Base-by-base conservation (phyloP, 2,113 vertebrate genomes). In the Sula dactylatra region DNA sequence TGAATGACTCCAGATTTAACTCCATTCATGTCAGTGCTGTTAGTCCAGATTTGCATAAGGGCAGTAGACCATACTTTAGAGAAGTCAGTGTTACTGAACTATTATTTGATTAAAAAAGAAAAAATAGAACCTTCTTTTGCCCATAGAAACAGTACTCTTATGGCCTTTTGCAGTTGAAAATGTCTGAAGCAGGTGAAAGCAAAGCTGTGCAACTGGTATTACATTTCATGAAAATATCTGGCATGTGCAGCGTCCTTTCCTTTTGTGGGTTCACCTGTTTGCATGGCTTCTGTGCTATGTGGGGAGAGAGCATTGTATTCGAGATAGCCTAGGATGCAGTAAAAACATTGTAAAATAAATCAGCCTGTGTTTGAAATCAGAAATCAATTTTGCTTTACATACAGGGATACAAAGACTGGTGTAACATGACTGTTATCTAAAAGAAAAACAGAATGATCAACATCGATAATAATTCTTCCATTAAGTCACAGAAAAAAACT, bases 1-100 rank as follows among this genome's bases (percentile, higher is more conserved):
- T 80, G 90, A 96, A 74, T 73, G 96, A 86, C 89, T 97, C 94
- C 95, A 97, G 95, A 95, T 56, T 96, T 90, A 94, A 91, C 90
- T 94, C 83, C 42, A 31, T 78, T 80, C 38, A 64, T 65, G 66
- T 83, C 5, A 44, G 58, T 54, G 32, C 22, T 50, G 29, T 87
- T 88, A 64, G 65, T 82, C 52, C 71, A 42, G 62, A 54, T 76
- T 87, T 73, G 17, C 71, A 7, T 29, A 31, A 49, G 42, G 73
- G 34, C 61, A 84, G 61, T 86, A 67, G n/a, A 93, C 62, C 9
- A 5, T 64, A 50, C 65, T 76, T 90, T 47, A 74, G 70, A 80
- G 34, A 95, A 97, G 81, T 52, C 38, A 47, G 34, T 36, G 20
- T 67, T 81, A 71, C 21, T 13, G 62, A 89, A 45, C 44, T 66